Evolutionary conservation across 2,113 vertebrate species (phyloP).

Genomic region (Onychostoma macrolepis): DNA sequence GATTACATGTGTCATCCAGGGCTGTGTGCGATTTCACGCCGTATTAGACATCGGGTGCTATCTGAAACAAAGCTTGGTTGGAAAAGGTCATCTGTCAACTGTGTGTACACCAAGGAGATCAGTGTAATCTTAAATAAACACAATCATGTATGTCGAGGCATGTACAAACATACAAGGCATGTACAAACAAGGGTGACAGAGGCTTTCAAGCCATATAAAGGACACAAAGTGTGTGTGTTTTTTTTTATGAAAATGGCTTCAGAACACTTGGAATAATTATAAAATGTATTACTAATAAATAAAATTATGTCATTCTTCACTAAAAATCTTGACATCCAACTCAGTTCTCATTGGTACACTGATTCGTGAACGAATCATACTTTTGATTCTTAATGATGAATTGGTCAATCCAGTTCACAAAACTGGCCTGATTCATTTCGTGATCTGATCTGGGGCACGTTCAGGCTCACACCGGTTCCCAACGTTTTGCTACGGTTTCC

Average conservation of each 20-base stretch:
- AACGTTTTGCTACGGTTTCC: no score
- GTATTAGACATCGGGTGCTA: neutral
- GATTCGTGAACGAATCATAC: neutral
- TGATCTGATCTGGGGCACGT: neutral
- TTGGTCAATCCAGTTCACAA: neutral
- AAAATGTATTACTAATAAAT: neutral
- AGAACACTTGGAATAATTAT: neutral
- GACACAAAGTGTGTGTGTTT: neutral
- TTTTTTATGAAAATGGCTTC: neutral
- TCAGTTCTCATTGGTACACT: neutral
- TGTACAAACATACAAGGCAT: neutral
- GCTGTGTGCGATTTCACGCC: neutral
- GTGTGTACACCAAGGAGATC: neutral
- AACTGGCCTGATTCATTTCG: neutral
- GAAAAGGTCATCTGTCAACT: constrained; percentile 27
- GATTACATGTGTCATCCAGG: neutral
- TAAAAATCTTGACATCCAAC: neutral
- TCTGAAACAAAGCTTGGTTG: constrained; percentile 12
- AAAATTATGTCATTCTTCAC: neutral
- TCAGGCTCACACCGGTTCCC: no score
- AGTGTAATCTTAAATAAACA: constrained; percentile 6
- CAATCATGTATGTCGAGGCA: neutral
- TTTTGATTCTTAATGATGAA: neutral
- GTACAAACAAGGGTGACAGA: neutral
- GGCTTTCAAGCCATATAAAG: neutral